Base-by-base conservation (phyloP, 2,888 invertebrate genomes). In the Machimus rusticus region DNA sequence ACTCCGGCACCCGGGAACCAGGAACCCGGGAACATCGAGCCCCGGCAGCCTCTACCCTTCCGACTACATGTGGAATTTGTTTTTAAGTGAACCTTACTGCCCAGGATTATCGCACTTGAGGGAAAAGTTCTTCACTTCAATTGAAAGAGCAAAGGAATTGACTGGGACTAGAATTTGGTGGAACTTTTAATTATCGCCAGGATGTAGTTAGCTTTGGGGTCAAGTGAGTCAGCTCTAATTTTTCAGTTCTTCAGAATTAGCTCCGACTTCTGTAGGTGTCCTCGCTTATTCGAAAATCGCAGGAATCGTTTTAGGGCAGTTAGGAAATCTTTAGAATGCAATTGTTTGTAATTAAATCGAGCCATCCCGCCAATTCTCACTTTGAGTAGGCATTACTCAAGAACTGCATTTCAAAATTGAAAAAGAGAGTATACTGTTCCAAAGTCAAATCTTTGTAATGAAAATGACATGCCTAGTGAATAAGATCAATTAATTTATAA, bases 31-130 rank as follows among this genome's bases (percentile, higher is more conserved):
- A 46, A 5, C 43, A 14, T 4, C 16, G 43, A 46, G 43, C 16
- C 43, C 16, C 43, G 78, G 43, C 46, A 46, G 31, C 79, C 79
- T 79, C 39, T 51, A 55, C 31, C 51, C 31, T n/a, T n/a, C 6
- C 1, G 79, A 79, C 79, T 51, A 23, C 79, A 79, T 79, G 46
- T 66, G 34, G 37, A 66, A 84, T 66, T 31, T 66, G 82, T 66
- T 84, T 84, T 66, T 84, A 84, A 84, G 82, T 66, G 57, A 84
- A 84, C 82, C 66, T 57, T 37, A 84, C 82, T 84, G 19, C 31
- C 31, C 57, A 57, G 82, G 82, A 84, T 66, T 84, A 66, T 66
- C 82, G 82, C 82, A 39, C 55, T 66, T 66, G 79, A 51, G 79
- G 55, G 46, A 79, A 28, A 46, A 79, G 79, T 79, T 79, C 79